A percentile compares a stretch with the other conserved stretches of the same genome.
phyloP scores from a whole-genome alignment of 2,888 invertebrate species.

The Periphyllus acericola region DNA sequence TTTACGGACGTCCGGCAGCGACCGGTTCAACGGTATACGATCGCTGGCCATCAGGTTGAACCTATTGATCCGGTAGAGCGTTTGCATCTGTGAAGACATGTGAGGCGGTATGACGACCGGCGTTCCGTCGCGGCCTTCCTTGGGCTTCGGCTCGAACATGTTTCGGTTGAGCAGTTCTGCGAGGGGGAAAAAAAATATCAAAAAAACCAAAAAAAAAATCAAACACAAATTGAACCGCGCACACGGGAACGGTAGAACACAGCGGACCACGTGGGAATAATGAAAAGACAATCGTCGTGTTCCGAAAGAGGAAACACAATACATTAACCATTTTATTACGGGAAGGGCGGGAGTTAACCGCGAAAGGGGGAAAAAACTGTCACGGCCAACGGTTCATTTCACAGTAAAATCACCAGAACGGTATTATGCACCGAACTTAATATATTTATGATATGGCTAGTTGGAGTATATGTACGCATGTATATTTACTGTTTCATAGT shows the following conservation, averaged over 20 bases:
- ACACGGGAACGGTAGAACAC: conserved; percentile 4
- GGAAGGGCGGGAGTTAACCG: background rate
- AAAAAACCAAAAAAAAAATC: too few species aligned
- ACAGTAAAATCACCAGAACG: conserved; percentile 39
- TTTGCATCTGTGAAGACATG: conserved; percentile 80
- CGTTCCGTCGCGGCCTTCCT: conserved; percentile 82
- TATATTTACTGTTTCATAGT: too few species aligned
- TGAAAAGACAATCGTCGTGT: background rate
- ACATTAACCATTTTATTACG: background rate
- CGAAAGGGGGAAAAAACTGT: conserved; percentile 28
- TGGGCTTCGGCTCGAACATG: conserved; percentile 78
- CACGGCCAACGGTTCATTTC: conserved; percentile 55
- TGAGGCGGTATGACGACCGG: conserved; percentile 82
- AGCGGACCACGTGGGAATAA: conserved; percentile 2
- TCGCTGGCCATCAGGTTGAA: conserved; percentile 91
- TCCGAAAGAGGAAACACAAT: conserved; percentile 4
- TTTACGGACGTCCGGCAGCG: conserved; percentile 84
- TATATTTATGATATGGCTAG: conserved; percentile 33
- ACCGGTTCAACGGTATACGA: conserved; percentile 84
- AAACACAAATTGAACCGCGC: background rate
- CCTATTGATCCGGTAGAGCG: conserved; percentile 83
- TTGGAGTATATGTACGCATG: too few species aligned
- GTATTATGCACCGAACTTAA: background rate
- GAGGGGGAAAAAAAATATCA: conserved; percentile 28
- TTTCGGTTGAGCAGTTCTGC: conserved; percentile 80